Percentiles rank a stretch among this genome's conserved stretches.
Evolutionary conservation across 2,888 invertebrate genomes (phyloP).

Genomic region (Chloroclysta siterata): DNA sequence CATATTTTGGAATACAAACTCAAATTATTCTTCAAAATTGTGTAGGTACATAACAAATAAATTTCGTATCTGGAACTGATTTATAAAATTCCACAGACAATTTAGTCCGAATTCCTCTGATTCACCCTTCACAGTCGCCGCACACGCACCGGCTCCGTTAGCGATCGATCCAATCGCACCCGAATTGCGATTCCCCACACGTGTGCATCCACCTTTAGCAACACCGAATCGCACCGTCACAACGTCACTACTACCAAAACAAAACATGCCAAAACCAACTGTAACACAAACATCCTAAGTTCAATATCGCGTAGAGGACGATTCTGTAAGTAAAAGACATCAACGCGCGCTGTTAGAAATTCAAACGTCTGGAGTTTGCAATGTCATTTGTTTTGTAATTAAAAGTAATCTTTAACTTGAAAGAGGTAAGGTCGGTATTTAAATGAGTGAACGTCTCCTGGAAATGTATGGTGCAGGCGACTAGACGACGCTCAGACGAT

Average conservation of each 20-base stretch:
- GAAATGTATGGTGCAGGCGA: slow-evolving; percentile 1
- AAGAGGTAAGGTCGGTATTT: slow-evolving; percentile 12
- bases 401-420: slow-evolving; percentile 10
- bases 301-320: not conserved
- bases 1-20: not conserved
- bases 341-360: slow-evolving; percentile 31
- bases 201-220: slow-evolving; percentile 28
- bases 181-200: slow-evolving; percentile 24
- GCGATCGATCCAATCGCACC: slow-evolving; percentile 54
- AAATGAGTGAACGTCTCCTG: slow-evolving; percentile 2
- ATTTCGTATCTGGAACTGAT: slow-evolving; percentile 4
- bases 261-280: slow-evolving; percentile 20
- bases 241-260: slow-evolving; percentile 9
- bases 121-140: slow-evolving; percentile 51
- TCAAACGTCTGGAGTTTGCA: slow-evolving; percentile 21
- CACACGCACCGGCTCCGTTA: slow-evolving; percentile 67
- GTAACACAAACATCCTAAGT: not conserved
- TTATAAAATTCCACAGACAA: slow-evolving; percentile 15
- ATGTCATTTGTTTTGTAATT: slow-evolving; percentile 23
- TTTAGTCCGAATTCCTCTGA: slow-evolving; percentile 32
- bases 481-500: slow-evolving; percentile 27
- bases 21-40: not conserved
- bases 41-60: not conserved
- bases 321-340: slow-evolving; percentile 28
- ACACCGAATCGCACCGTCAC: slow-evolving; percentile 18